Percentiles rank a stretch among this genome's conserved stretches.
These are phyloP conservation scores for Lophius piscatorius DNA, from an alignment of 2,113 vertebrate genomes.

Conservation along the genomic window DNA sequence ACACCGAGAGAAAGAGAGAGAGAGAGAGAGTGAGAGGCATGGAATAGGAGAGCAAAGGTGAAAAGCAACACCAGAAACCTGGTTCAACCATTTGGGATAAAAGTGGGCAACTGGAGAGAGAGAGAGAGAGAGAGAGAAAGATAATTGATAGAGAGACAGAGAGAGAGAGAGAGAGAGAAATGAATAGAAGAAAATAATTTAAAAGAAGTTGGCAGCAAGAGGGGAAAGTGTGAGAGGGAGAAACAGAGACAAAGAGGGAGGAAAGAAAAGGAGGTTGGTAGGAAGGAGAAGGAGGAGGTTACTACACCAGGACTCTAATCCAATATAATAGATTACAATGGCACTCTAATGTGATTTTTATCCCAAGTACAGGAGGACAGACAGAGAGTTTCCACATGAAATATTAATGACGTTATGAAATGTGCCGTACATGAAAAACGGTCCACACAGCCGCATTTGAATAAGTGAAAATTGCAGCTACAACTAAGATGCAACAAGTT, in stretches of 20 bases:
- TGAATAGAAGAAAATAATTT: conserved; percentile 1
- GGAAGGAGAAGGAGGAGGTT: background rate
- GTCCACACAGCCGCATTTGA: background rate
- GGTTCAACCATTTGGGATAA: conserved; percentile 30
- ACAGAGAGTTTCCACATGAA: background rate
- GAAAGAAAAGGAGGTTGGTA: background rate
- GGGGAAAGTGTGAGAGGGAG: conserved; percentile 6
- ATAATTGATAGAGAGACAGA: no score
- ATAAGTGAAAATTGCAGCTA: background rate
- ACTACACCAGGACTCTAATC: conserved; percentile 10
- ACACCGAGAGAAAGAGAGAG: conserved; percentile 34
- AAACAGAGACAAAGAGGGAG: conserved; percentile 1
- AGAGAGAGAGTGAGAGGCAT: conserved; percentile 37
- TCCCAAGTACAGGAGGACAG: background rate
- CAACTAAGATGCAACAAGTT: background rate
- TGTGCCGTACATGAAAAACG: background rate
- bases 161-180: conserved; percentile 19
- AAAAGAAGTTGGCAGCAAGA: conserved; percentile 9
- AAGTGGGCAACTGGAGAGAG: conserved; percentile 16
- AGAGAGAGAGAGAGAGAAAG: conserved; percentile 19
- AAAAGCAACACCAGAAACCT: conserved; percentile 25
- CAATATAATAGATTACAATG: background rate
- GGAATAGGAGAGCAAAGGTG: conserved; percentile 6
- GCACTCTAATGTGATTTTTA: conserved; percentile 4
- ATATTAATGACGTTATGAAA: background rate